Evolutionary conservation across 2,113 vertebrate species (phyloP).

Genomic region (Puntigrus tetrazona): DNA sequence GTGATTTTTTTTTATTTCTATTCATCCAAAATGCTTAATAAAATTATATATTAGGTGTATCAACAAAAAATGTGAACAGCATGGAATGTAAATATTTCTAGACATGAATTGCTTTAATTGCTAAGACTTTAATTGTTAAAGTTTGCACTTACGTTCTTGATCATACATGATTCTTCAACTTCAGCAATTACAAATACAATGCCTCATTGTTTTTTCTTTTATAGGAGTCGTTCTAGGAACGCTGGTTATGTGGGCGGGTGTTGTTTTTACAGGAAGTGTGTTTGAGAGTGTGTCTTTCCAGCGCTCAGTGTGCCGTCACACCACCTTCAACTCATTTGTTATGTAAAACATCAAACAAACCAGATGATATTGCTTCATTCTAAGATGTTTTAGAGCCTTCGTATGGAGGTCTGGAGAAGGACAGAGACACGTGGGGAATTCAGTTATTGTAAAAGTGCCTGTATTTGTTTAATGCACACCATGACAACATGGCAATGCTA

Average conservation of each 20-base stretch:
- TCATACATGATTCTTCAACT: neutral
- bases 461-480: slow-evolving; percentile 50
- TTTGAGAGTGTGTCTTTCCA: slow-evolving; percentile 20
- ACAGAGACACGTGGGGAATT: slow-evolving; percentile 12
- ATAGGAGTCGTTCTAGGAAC: slow-evolving; percentile 4
- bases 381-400: slow-evolving; percentile 46
- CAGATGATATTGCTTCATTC: slow-evolving; percentile 35
- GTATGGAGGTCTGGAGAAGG: slow-evolving; percentile 22
- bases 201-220: neutral
- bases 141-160: neutral
- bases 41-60: neutral
- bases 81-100: neutral
- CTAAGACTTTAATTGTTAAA: neutral
- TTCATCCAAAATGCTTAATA: neutral
- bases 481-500: slow-evolving; percentile 49
- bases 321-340: slow-evolving; percentile 31
- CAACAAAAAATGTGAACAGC: neutral
- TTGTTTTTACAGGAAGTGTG: slow-evolving; percentile 40
- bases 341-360: slow-evolving; percentile 18
- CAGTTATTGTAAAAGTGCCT: slow-evolving; percentile 31
- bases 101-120: too few species aligned
- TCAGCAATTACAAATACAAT: neutral
- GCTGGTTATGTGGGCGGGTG: neutral
- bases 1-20: neutral
- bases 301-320: slow-evolving; percentile 3